These are phyloP conservation scores for Trididemnum miniatum DNA, from an alignment of 23 tunicate genomes.

Conservation along the genomic window DNA sequence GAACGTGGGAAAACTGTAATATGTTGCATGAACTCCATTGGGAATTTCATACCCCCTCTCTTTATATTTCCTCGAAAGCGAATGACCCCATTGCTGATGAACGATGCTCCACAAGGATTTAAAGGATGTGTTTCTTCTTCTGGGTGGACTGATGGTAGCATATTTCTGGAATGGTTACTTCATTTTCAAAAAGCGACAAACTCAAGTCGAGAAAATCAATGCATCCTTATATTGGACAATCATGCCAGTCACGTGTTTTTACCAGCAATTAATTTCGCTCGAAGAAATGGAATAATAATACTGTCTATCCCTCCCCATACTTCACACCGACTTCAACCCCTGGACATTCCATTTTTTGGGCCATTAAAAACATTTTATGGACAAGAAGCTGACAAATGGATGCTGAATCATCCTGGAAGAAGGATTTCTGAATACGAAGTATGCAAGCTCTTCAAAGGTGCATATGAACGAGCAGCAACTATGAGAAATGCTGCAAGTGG, in stretches of 20 bases:
- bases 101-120: conserved; percentile 23
- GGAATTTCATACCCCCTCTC: conserved; percentile 24
- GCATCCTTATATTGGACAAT: conserved; percentile 33
- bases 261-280: conserved; percentile 41
- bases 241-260: conserved; percentile 35
- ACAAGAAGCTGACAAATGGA: conserved; percentile 15
- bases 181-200: conserved; percentile 38
- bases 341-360: conserved; percentile 45
- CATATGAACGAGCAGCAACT: conserved; percentile 31
- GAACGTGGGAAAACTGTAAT: conserved; percentile 45
- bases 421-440: conserved; percentile 19
- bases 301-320: conserved; percentile 41
- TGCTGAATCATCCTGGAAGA: conserved; percentile 23
- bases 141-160: conserved; percentile 31
- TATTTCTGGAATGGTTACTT: conserved; percentile 31
- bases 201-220: background rate
- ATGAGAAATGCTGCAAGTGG: conserved; percentile 38
- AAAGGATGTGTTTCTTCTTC: conserved; percentile 12
- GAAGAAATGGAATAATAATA: conserved; percentile 17
- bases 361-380: conserved; percentile 42
- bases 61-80: conserved; percentile 43
- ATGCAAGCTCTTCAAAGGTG: conserved; percentile 6
- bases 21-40: conserved; percentile 33
- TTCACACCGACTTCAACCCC: conserved; percentile 48
- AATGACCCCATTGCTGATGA: conserved; percentile 10